Percentiles rank a stretch among this genome's conserved stretches.
Evolutionary conservation across 2,797 vertebrate species (phyloP).

Genomic region (Falco concolor): DNA sequence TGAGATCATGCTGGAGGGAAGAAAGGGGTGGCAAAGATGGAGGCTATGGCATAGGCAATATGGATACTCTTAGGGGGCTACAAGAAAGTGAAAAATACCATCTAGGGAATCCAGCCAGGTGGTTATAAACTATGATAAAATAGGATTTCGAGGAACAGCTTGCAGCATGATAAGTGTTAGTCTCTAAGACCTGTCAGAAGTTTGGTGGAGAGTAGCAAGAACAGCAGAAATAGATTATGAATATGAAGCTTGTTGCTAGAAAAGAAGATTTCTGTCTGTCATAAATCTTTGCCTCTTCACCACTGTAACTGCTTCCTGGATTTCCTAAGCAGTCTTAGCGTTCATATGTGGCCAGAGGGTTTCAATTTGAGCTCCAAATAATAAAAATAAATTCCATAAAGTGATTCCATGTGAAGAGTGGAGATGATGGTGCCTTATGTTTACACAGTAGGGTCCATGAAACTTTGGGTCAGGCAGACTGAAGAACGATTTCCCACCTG

Average conservation of each 20-base stretch:
- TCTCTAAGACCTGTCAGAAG: slow-evolving; percentile 36
- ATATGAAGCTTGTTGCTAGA: slow-evolving; percentile 8
- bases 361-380: slow-evolving; percentile 52
- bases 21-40: not conserved
- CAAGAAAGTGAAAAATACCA: not conserved
- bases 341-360: slow-evolving; percentile 26
- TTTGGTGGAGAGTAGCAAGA: slow-evolving; percentile 36
- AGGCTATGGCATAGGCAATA: not conserved
- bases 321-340: slow-evolving; percentile 35
- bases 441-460: not conserved
- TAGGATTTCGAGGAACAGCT: slow-evolving; percentile 16
- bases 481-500: slow-evolving; percentile 4
- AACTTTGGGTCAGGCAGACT: not conserved
- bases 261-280: slow-evolving; percentile 26
- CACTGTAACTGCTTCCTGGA: slow-evolving; percentile 20
- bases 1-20: not conserved
- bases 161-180: slow-evolving; percentile 41
- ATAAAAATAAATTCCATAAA: slow-evolving; percentile 51
- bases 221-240: slow-evolving; percentile 25
- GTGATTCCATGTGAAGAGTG: slow-evolving; percentile 30
- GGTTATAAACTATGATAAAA: slow-evolving; percentile 21
- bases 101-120: slow-evolving; percentile 1
- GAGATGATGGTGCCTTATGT: slow-evolving; percentile 20
- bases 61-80: not conserved
- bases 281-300: slow-evolving; percentile 53